Evolutionary conservation across 2,113 vertebrate species (phyloP).

Genomic region (Maccullochella peelii): DNA sequence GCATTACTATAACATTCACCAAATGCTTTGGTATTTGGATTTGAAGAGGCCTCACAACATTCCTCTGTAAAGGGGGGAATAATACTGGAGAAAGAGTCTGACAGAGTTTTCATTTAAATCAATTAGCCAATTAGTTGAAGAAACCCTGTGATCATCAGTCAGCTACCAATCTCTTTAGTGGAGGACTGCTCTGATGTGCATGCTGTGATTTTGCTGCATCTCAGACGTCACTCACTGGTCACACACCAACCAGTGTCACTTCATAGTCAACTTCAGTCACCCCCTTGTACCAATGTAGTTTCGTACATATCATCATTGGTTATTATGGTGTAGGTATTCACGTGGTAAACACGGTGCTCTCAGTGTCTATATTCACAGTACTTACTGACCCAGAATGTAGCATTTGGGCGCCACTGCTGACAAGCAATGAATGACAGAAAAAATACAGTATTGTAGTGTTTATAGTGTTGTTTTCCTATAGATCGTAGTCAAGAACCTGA

Average conservation of each 20-base stretch:
- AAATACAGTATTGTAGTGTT: background rate
- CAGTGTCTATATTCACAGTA: background rate
- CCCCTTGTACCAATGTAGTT: background rate
- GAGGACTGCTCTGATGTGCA: background rate
- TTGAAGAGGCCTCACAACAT: background rate
- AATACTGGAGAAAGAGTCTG: background rate
- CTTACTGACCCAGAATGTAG: background rate
- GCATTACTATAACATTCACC: background rate
- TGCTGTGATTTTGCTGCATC: slow-evolving; percentile 5
- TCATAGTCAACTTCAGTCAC: background rate
- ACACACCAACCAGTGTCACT: slow-evolving; percentile 15
- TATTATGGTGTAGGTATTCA: background rate
- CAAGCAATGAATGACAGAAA: background rate
- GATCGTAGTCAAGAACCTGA: background rate
- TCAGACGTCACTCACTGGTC: slow-evolving; percentile 16
- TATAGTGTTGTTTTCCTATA: slow-evolving; percentile 3
- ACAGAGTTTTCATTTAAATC: slow-evolving; percentile 5
- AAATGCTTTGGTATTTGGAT: background rate
- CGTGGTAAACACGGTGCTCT: background rate
- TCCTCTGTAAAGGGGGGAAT: background rate
- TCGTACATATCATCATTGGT: background rate
- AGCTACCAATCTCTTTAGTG: background rate
- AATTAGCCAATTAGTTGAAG: background rate
- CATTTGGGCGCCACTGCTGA: background rate
- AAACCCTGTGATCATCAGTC: slow-evolving; percentile 3